phyloP scores from a whole-genome alignment of 1,140 invertebrate genomes.

The Eriosoma lanigerum region DNA sequence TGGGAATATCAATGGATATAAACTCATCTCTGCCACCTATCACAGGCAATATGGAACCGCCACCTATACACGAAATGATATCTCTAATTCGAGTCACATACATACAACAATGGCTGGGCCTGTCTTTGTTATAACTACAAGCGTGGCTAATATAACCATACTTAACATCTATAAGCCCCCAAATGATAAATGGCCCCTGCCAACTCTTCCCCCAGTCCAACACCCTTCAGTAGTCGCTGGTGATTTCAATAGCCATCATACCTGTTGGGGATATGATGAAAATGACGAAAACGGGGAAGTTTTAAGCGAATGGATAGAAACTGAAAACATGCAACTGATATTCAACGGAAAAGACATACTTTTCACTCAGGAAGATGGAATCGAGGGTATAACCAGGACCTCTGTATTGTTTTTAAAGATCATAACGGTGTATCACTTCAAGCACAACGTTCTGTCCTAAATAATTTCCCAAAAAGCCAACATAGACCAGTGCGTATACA shows the following conservation, averaged over 20 bases:
- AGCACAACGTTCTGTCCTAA: constrained; percentile 5
- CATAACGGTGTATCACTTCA: constrained; percentile 13
- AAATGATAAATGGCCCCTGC: constrained; percentile 5
- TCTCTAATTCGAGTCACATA: constrained; percentile 55
- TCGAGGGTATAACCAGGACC: constrained; percentile 23
- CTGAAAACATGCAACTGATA: constrained; percentile 56
- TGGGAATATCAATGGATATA: constrained; percentile 22
- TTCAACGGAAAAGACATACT: constrained; percentile 48
- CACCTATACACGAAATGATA: constrained; percentile 13
- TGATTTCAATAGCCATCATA: constrained; percentile 40
- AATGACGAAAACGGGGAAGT: constrained; percentile 37
- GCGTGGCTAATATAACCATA: not conserved
- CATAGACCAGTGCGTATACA: constrained; percentile 36
- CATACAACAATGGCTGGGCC: constrained; percentile 52
- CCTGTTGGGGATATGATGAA: constrained; percentile 38
- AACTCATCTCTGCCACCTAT: constrained; percentile 32
- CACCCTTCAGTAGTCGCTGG: constrained; percentile 8
- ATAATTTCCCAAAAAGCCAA: constrained; percentile 34
- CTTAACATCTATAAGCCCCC: constrained; percentile 25
- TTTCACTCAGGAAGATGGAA: constrained; percentile 49
- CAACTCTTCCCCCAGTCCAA: not conserved
- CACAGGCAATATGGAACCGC: constrained; percentile 20
- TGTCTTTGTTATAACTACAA: not conserved
- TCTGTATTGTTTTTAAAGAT: constrained; percentile 14
- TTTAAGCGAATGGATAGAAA: constrained; percentile 11